Evolutionary conservation across 2,113 vertebrate species (phyloP).

Genomic region (Myrmecobius fasciatus): DNA sequence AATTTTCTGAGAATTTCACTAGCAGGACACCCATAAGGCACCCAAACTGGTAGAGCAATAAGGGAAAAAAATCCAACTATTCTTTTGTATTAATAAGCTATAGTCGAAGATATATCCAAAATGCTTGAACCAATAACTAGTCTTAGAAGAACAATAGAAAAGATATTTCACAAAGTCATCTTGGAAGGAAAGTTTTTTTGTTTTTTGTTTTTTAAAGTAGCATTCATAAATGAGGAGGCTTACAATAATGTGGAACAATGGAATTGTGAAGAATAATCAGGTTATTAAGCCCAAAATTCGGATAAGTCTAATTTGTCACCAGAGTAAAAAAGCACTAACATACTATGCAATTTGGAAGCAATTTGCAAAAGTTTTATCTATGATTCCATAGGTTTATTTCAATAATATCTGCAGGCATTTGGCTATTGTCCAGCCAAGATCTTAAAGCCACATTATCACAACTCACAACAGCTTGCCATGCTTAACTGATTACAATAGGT

Average conservation of each 20-base stretch:
- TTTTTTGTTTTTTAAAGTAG: slow-evolving; percentile 12
- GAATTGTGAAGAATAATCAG: slow-evolving; percentile 19
- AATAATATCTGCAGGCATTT: slow-evolving; percentile 55
- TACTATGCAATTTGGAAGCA: slow-evolving; percentile 54
- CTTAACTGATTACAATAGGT: slow-evolving; percentile 52
- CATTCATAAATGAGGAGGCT: slow-evolving; percentile 9
- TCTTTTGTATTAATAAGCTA: background rate
- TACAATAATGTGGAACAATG: background rate
- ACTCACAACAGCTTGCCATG: slow-evolving; percentile 44
- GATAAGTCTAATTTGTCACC: slow-evolving; percentile 43
- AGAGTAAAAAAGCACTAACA: slow-evolving; percentile 30
- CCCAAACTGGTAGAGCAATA: slow-evolving; percentile 6
- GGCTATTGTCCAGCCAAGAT: slow-evolving; percentile 52
- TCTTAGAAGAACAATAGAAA: background rate
- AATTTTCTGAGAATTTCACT: slow-evolving; percentile 39
- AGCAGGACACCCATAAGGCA: background rate
- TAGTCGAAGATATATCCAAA: background rate
- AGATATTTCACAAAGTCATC: slow-evolving; percentile 22
- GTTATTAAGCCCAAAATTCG: slow-evolving; percentile 44
- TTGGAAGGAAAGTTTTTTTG: slow-evolving; percentile 26
- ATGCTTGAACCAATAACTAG: slow-evolving; percentile 30
- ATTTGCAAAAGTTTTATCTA: slow-evolving; percentile 52
- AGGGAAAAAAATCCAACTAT: background rate
- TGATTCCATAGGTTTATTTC: slow-evolving; percentile 63
- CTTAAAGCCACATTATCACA: slow-evolving; percentile 48